phyloP scores from a whole-genome alignment of 2,888 invertebrate species.

The Parnassius mnemosyne region DNA sequence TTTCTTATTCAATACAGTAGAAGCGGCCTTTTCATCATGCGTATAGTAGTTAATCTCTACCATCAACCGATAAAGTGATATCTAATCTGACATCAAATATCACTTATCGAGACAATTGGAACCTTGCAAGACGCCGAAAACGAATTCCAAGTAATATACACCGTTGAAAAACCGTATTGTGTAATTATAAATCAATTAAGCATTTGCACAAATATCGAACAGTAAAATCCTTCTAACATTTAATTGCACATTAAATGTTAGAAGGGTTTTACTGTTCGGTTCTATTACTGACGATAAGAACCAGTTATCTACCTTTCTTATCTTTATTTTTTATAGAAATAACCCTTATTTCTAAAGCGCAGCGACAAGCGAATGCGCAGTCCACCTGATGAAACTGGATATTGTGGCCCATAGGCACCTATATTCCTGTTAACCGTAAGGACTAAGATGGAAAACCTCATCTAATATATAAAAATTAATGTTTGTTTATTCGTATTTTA shows the following conservation, averaged over 20 bases:
- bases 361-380: too few relatives aligned
- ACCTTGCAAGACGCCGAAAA: constrained; percentile 58
- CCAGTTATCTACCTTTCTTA: background rate
- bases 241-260: constrained; percentile 36
- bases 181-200: constrained; percentile 48
- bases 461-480: too few relatives aligned
- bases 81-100: constrained; percentile 57
- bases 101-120: constrained; percentile 51
- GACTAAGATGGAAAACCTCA: too few relatives aligned
- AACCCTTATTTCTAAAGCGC: too few relatives aligned
- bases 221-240: constrained; percentile 29
- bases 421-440: too few relatives aligned
- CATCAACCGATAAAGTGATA: constrained; percentile 62
- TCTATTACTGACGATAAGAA: constrained; percentile 18
- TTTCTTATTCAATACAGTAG: constrained; percentile 38
- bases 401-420: too few relatives aligned
- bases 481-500: too few relatives aligned
- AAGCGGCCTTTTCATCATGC: constrained; percentile 52
- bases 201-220: constrained; percentile 24
- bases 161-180: constrained; percentile 57
- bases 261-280: constrained; percentile 4
- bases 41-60: constrained; percentile 75
- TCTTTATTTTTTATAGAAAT: too few relatives aligned
- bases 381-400: too few relatives aligned
- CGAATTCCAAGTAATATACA: constrained; percentile 47